Percentiles rank a stretch among this genome's conserved stretches.
Evolutionary conservation across 2,888 invertebrate species (phyloP).

Genomic region (Helicoverpa assulta): DNA sequence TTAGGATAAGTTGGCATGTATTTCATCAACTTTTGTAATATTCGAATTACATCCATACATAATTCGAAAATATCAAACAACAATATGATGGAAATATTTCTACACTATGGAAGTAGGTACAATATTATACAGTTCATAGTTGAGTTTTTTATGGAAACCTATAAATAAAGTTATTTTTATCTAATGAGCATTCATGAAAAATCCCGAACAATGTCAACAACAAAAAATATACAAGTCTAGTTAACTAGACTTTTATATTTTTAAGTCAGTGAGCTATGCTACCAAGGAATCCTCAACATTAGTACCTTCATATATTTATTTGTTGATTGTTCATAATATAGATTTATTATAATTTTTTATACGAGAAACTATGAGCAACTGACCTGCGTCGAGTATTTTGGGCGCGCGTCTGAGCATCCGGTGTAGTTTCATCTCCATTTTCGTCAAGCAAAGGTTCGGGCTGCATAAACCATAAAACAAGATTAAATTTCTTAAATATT

Average conservation of each 20-base stretch:
- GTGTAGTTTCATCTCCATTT: slow-evolving; percentile 58
- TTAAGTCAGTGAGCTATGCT: not conserved
- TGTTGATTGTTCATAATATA: not conserved
- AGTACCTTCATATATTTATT: not conserved
- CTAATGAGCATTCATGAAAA: too few species aligned
- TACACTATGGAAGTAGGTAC: not conserved
- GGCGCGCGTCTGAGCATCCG: slow-evolving; percentile 49
- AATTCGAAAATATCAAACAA: not conserved
- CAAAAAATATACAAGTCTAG: not conserved
- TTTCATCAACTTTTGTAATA: too few species aligned
- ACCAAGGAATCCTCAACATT: too few species aligned
- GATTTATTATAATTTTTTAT: not conserved
- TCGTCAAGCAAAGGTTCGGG: slow-evolving; percentile 66
- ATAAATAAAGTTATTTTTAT: too few species aligned
- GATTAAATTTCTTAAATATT: slow-evolving; percentile 22
- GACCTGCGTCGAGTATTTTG: slow-evolving; percentile 68
- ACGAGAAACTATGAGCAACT: slow-evolving; percentile 7
- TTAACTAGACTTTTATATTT: not conserved
- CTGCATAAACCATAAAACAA: slow-evolving; percentile 50
- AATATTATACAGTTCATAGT: too few species aligned
- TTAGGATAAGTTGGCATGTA: too few species aligned
- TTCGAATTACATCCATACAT: not conserved
- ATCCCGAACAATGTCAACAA: slow-evolving; percentile 19
- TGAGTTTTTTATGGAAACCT: too few species aligned
- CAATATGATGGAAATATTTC: not conserved